These are phyloP conservation scores for Cyanistes caeruleus DNA, from an alignment of 2,113 vertebrate genomes.

Conservation along the genomic window DNA sequence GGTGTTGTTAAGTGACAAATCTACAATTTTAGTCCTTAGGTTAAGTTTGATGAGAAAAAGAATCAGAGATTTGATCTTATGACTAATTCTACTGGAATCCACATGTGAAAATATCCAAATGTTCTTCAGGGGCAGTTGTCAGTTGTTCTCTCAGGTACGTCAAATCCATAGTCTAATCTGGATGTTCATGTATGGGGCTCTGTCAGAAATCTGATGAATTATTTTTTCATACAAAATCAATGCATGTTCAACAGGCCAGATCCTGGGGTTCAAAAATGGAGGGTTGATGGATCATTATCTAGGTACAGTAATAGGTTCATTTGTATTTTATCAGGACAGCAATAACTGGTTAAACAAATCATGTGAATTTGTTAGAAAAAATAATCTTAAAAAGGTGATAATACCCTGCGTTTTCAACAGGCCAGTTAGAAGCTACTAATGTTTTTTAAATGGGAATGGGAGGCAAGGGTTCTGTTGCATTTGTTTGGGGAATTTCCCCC, in stretches of 20 bases:
- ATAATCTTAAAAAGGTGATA: not conserved
- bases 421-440: not conserved
- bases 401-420: not conserved
- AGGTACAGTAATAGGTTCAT: not conserved
- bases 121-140: not conserved
- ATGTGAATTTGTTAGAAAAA: not conserved
- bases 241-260: not conserved
- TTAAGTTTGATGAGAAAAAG: constrained; percentile 23
- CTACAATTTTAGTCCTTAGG: not conserved
- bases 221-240: not conserved
- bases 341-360: not conserved
- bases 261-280: not conserved
- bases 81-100: constrained; percentile 53
- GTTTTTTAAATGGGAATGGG: not conserved
- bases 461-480: not conserved
- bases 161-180: constrained; percentile 1
- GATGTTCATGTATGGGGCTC: not conserved
- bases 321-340: not conserved
- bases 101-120: constrained; percentile 56
- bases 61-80: constrained; percentile 43
- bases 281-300: not conserved
- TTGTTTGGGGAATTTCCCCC: not conserved
- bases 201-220: constrained; percentile 5
- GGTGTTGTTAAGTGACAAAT: not conserved
- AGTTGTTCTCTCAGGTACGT: constrained; percentile 41